phyloP scores from a whole-genome alignment of 2,797 vertebrate species.

The Columba guinea region DNA sequence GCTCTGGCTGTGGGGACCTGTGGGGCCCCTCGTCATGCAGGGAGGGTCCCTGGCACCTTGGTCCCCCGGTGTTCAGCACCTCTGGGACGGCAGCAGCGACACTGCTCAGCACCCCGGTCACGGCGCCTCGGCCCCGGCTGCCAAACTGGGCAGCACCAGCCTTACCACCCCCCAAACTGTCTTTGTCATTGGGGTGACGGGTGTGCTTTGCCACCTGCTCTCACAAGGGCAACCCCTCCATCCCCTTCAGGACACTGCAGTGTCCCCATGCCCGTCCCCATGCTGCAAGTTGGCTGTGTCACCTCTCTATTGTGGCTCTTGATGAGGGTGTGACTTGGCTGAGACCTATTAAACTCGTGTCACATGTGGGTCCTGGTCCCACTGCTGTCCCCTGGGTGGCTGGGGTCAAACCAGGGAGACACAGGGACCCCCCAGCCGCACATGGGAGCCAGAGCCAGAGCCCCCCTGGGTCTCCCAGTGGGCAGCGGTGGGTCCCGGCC shows the following conservation, averaged over 20 bases:
- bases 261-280: not conserved
- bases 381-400: not conserved
- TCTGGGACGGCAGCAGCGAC: accelerated
- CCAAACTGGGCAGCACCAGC: accelerated
- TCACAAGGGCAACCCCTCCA: accelerated
- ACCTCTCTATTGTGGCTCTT: accelerated
- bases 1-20: accelerated
- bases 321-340: not conserved
- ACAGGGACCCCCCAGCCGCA: not conserved
- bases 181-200: accelerated
- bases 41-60: not conserved
- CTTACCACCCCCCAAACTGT: accelerated
- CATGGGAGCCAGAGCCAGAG: accelerated
- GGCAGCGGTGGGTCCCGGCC: accelerated
- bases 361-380: accelerated
- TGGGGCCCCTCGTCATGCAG: accelerated
- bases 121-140: accelerated
- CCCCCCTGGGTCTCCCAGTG: accelerated
- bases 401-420: not conserved
- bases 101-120: not conserved
- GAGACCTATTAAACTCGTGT: not conserved
- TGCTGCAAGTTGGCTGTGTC: accelerated
- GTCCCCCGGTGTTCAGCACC: not conserved
- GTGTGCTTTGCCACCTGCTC: not conserved
- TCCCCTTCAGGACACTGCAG: accelerated